These are phyloP conservation scores for Vicugna pacos DNA, from an alignment of 2,113 vertebrate species.

Conservation along the genomic window DNA sequence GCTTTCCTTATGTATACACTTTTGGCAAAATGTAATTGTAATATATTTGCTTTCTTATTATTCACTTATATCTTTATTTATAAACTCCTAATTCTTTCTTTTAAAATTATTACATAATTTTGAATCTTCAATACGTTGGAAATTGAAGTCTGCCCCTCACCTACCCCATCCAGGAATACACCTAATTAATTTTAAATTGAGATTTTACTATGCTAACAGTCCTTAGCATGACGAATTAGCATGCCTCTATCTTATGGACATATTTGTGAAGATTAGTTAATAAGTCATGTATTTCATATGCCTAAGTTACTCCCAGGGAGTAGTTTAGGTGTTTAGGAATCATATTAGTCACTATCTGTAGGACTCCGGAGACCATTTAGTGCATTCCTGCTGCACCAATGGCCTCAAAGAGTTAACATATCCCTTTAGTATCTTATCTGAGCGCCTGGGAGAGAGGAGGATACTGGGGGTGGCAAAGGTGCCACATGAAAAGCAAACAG, in stretches of 20 bases:
- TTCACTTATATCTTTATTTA: background rate
- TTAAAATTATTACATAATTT: background rate
- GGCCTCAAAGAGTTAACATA: background rate
- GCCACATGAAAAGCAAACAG: background rate
- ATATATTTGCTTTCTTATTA: background rate
- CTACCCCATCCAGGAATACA: background rate
- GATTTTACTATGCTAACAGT: background rate
- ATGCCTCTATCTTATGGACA: slow-evolving; percentile 39
- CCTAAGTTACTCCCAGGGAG: slow-evolving; percentile 55
- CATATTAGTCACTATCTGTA: background rate
- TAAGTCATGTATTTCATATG: slow-evolving; percentile 61
- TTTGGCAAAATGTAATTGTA: background rate
- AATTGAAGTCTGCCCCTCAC: background rate
- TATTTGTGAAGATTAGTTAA: slow-evolving; percentile 64
- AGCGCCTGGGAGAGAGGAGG: background rate
- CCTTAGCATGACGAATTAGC: slow-evolving; percentile 55
- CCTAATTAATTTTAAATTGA: slow-evolving; percentile 39
- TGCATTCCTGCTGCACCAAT: background rate
- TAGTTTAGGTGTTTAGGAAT: slow-evolving; percentile 48
- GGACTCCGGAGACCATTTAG: background rate
- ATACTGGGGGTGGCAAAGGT: too few species aligned
- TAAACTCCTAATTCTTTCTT: background rate
- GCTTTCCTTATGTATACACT: background rate
- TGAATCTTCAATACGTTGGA: background rate
- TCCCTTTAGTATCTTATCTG: background rate